Base-by-base conservation (phyloP, 2,797 vertebrate genomes). In the Lacerta viridis region DNA sequence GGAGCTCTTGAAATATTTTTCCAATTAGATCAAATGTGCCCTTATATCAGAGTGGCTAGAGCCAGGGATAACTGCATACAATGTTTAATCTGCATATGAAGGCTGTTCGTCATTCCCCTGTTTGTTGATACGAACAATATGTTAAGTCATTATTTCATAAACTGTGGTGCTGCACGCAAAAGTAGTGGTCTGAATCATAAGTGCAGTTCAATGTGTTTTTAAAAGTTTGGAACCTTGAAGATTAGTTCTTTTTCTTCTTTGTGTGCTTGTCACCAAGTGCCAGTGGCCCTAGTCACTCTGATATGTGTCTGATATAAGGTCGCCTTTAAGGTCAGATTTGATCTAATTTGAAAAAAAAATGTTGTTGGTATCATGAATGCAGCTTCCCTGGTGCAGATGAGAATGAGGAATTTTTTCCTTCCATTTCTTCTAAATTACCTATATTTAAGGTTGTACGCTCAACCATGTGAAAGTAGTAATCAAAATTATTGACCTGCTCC, bases 1-100 rank as follows among this genome's bases (percentile, higher is more conserved):
- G 95, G 95, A 95, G 95, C 96, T 94, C 92, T 97, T 91, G 95
- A 96, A 97, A 96, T 97, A 97, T 96, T 97, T 97, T 96, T 96
- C 96, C 96, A 96, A 97, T 97, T 96, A 96, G 95, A 95, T 96
- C 91, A 95, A 93, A 92, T 93, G 84, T 87, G 93, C 91, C 95
- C 93, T 95, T 92, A 87, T 88, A 93, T 93, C 90, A 93, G 89
- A 91, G 46, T 1, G 2, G 82, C 86, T 83, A 29, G 71, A 1
- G 81, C 87, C 84, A 1, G 87, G 0, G 39, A 59, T 91, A 93
- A 89, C 88, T 93, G 92, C 86, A 78, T 88, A 93, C 93, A 90
- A 85, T 69, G 80, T 84, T 92, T 84, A 64, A 29, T 93, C 88
- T 88, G 71, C 2, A 2, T 46, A 11, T 11, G 18, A 59, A 83